phyloP scores from a whole-genome alignment of 1,140 invertebrate species.

The Drosophila mayri region DNA sequence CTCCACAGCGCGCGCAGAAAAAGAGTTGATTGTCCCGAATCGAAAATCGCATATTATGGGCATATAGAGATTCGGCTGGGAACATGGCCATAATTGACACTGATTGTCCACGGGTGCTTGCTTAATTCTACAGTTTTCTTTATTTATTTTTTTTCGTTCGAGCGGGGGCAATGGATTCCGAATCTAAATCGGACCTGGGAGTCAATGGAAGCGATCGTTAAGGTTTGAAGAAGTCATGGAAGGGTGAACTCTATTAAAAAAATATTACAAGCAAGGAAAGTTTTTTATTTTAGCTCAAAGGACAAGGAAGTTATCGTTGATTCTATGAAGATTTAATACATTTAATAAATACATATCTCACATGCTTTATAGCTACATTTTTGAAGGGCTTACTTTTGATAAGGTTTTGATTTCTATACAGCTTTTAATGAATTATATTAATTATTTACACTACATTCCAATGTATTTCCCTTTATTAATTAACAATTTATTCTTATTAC shows the following conservation, averaged over 20 bases:
- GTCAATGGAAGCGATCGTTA: conserved; percentile 29
- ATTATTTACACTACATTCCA: background rate
- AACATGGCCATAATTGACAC: conserved; percentile 66
- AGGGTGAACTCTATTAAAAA: background rate
- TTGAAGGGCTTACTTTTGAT: background rate
- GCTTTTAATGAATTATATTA: background rate
- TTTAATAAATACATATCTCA: too few species aligned
- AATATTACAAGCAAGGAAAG: background rate
- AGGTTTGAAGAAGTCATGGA: conserved; percentile 13
- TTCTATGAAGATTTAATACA: too few species aligned
- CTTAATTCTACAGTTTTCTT: conserved; percentile 27
- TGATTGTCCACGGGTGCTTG: conserved; percentile 65
- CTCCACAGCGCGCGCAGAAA: conserved; percentile 15
- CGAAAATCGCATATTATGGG: conserved; percentile 32
- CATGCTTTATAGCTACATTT: background rate
- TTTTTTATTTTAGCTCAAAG: background rate
- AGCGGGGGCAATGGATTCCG: conserved; percentile 56
- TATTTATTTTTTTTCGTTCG: background rate
- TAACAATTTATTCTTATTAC: too few species aligned
- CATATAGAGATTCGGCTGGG: conserved; percentile 23
- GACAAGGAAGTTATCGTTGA: background rate
- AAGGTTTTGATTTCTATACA: background rate
- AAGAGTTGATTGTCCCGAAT: conserved; percentile 69
- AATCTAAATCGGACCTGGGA: background rate
- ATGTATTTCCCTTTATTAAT: too few species aligned